Evolutionary conservation across 2,113 vertebrate genomes (phyloP).

Genomic region (Chaenogobius annularis): DNA sequence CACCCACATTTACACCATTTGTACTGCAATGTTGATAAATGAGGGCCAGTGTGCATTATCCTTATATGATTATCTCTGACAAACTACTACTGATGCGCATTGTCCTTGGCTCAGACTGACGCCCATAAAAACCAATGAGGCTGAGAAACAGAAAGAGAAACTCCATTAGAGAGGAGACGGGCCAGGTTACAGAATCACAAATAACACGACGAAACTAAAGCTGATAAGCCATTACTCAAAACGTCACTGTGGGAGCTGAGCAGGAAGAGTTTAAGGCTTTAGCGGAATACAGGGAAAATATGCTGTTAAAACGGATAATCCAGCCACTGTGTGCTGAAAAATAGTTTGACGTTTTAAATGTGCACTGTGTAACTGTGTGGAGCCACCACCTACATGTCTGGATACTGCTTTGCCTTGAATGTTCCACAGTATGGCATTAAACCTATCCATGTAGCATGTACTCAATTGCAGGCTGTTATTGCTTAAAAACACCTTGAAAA

Average conservation of each 20-base stretch:
- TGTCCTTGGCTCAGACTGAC: not conserved
- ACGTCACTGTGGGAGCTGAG: not conserved
- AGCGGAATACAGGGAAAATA: not conserved
- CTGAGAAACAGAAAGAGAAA: conserved; percentile 8
- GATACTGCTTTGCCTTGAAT: too few relatives aligned
- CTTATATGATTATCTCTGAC: not conserved
- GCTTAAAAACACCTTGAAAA: too few relatives aligned
- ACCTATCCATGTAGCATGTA: too few relatives aligned
- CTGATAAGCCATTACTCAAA: not conserved
- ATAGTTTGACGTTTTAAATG: too few relatives aligned
- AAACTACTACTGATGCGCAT: not conserved
- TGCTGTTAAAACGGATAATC: not conserved
- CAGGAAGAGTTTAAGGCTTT: not conserved
- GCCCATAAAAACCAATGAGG: conserved; percentile 6
- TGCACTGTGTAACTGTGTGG: too few relatives aligned
- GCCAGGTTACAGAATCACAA: not conserved
- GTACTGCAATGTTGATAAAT: too few relatives aligned
- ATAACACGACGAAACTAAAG: not conserved
- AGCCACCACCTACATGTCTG: too few relatives aligned
- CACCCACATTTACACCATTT: too few relatives aligned
- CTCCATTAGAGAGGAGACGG: not conserved
- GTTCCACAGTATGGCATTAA: too few relatives aligned
- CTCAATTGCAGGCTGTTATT: too few relatives aligned
- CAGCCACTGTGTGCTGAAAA: too few relatives aligned
- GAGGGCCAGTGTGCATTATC: not conserved